These are phyloP conservation scores for Etia nguti DNA, from an alignment of 2,113 vertebrate genomes.

Conservation along the genomic window DNA sequence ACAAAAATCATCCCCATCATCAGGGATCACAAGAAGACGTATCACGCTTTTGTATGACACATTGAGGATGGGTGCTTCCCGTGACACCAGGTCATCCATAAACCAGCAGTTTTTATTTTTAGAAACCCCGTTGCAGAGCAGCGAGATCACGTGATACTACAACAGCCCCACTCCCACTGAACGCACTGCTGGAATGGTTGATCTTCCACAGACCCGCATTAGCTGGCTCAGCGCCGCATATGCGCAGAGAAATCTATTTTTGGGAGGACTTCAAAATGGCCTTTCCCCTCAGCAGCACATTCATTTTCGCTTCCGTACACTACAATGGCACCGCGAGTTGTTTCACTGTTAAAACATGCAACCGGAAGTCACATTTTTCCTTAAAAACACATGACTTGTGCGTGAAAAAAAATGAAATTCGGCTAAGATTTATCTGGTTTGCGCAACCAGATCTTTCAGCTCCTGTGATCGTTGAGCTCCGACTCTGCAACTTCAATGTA, in stretches of 20 bases:
- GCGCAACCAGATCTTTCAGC: background rate
- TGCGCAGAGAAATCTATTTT: background rate
- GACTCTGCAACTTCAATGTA: background rate
- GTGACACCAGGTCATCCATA: conserved; percentile 22
- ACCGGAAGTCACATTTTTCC: background rate
- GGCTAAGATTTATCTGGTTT: background rate
- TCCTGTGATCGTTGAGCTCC: background rate
- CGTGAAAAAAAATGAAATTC: background rate
- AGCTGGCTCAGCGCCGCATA: background rate
- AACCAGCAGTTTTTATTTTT: conserved; percentile 58
- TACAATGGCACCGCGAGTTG: background rate
- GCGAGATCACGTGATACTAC: conserved; percentile 35
- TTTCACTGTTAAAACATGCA: background rate
- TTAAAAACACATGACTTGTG: background rate
- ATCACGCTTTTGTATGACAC: background rate
- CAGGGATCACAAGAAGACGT: background rate
- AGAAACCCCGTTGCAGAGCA: conserved; percentile 27
- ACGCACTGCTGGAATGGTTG: background rate
- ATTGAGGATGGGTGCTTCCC: background rate
- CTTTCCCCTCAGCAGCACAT: background rate
- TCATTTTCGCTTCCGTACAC: background rate
- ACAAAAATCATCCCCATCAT: background rate
- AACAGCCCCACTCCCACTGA: background rate
- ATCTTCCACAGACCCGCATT: background rate
- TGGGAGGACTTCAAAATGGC: background rate